phyloP scores from a whole-genome alignment of 2,888 invertebrate species.

The Erynnis tages region DNA sequence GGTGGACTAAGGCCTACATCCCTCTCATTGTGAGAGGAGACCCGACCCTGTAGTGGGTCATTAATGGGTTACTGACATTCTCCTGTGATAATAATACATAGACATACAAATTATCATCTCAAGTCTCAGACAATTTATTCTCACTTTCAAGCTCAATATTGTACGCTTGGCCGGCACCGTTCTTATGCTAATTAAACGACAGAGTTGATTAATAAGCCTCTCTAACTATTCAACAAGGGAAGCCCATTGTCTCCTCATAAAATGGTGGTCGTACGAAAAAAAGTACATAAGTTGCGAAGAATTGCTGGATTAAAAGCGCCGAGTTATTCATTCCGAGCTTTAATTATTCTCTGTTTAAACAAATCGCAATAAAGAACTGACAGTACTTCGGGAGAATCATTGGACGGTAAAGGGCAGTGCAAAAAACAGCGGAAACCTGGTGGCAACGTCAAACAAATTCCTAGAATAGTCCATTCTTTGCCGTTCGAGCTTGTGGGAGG shows the following conservation, averaged over 20 bases:
- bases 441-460: slow-evolving; percentile 60
- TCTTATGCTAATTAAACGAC: slow-evolving; percentile 63
- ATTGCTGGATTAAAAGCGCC: slow-evolving; percentile 65
- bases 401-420: slow-evolving; percentile 47
- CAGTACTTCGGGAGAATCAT: slow-evolving; percentile 47
- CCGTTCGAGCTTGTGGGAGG: slow-evolving; percentile 46
- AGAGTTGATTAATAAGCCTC: slow-evolving; percentile 69
- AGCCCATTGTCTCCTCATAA: slow-evolving; percentile 65
- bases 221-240: slow-evolving; percentile 68
- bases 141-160: background rate
- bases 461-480: slow-evolving; percentile 53
- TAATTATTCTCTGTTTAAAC: slow-evolving; percentile 79
- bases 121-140: too few species aligned
- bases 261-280: slow-evolving; percentile 52
- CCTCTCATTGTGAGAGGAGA: too few species aligned
- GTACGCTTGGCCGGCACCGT: slow-evolving; percentile 1
- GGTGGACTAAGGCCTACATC: too few species aligned
- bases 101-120: too few species aligned
- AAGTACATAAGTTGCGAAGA: slow-evolving; percentile 54
- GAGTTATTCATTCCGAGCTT: slow-evolving; percentile 68
- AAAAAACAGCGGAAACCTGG: slow-evolving; percentile 53
- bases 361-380: slow-evolving; percentile 68
- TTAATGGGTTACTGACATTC: too few species aligned
- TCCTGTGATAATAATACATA: too few species aligned
- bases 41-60: too few species aligned